Percentiles rank a stretch among this genome's conserved stretches.
Conservation (phyloP, 2,888 invertebrate species). For the Cyclophora albipunctata region DNA sequence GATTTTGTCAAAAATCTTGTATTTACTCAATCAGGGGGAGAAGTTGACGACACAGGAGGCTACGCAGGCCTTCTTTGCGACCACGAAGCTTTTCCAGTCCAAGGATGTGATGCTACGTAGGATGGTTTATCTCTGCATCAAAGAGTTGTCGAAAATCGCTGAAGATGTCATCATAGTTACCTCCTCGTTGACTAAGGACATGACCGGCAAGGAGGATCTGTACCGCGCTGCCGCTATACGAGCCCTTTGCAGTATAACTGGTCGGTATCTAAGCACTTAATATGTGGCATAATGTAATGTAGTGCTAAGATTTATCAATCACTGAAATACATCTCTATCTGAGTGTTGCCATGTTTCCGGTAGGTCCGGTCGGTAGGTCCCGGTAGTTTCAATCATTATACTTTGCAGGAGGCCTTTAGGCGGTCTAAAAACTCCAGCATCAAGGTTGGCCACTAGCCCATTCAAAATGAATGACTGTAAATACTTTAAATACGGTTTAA, state of each 20-base stretch:
- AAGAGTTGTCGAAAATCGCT: conserved; percentile 94
- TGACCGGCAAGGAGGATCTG: conserved; percentile 95
- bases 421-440: no score
- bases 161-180: conserved; percentile 99
- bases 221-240: conserved; percentile 96
- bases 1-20: conserved; percentile 96
- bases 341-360: no score
- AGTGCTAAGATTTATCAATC: no score
- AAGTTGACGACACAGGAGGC: conserved; percentile 94
- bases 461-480: no score
- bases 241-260: conserved; percentile 94
- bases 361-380: no score
- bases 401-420: no score
- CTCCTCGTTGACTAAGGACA: conserved; percentile 96
- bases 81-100: conserved; percentile 99
- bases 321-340: no score
- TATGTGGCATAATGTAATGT: no score
- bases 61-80: conserved; percentile 99
- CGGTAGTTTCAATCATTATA: no score
- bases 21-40: conserved; percentile 97
- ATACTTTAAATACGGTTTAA: no score
- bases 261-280: no score
- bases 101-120: conserved; percentile 95
- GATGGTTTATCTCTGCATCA: conserved; percentile 96
- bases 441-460: no score